Evolutionary conservation across 1,140 invertebrate genomes (phyloP).

Genomic region (Ericerus pela): DNA sequence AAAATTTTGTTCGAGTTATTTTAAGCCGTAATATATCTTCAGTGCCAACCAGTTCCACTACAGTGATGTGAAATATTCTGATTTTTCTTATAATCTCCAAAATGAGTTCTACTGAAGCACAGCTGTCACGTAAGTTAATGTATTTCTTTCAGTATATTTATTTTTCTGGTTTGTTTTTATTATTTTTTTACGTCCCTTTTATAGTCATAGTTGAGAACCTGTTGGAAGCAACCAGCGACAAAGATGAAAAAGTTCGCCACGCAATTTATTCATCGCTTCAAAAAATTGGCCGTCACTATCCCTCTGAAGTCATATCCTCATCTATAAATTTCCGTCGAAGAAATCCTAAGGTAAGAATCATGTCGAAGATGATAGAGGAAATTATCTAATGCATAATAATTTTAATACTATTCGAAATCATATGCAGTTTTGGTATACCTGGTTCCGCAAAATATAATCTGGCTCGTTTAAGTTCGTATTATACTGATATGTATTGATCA

Average conservation of each 20-base stretch:
- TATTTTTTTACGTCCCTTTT: neutral
- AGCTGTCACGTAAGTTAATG: too few species aligned
- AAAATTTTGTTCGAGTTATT: too few species aligned
- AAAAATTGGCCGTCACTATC: neutral
- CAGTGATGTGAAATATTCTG: too few species aligned
- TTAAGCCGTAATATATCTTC: too few species aligned
- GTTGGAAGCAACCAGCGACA: conserved; percentile 1
- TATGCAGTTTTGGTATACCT: neutral
- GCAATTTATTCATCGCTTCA: neutral
- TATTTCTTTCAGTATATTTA: too few species aligned
- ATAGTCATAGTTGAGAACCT: neutral
- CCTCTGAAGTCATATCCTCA: neutral
- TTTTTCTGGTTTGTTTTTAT: too few species aligned
- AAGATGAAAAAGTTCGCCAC: conserved; percentile 4
- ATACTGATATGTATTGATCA: neutral
- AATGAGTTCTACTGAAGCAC: too few species aligned
- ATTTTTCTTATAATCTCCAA: too few species aligned
- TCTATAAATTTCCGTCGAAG: conserved; percentile 7
- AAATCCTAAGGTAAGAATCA: conserved; percentile 3
- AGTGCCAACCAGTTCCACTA: too few species aligned
- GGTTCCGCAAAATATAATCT: neutral
- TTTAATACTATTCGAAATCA: too few species aligned
- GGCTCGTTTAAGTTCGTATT: too few species aligned
- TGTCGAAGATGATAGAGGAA: neutral
- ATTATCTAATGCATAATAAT: too few species aligned